phyloP scores from a whole-genome alignment of 2,797 vertebrate genomes.

The Cichlasoma orientale region DNA sequence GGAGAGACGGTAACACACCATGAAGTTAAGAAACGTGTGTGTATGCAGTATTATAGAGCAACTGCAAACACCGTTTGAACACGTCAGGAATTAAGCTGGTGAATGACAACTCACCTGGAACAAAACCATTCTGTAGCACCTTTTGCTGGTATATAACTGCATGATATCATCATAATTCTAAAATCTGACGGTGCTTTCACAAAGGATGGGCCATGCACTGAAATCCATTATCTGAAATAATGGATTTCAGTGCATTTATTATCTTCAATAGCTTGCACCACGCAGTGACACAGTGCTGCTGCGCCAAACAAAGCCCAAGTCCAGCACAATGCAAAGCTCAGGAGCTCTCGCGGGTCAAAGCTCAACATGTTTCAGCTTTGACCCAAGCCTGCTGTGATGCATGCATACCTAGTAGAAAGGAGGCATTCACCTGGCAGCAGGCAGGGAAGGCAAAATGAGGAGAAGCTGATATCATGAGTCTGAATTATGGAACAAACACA shows the following conservation, averaged over 20 bases:
- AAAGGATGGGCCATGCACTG: background rate
- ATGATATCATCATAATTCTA: background rate
- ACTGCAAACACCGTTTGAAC: background rate
- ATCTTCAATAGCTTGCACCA: background rate
- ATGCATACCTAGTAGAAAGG: background rate
- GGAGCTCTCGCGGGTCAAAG: background rate
- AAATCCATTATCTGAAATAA: conserved; percentile 3
- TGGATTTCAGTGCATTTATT: background rate
- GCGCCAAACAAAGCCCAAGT: background rate
- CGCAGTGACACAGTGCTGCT: background rate
- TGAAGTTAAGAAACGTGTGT: background rate
- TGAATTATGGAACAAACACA: background rate
- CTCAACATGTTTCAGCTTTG: background rate
- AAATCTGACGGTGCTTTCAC: conserved; percentile 4
- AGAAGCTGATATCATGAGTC: background rate
- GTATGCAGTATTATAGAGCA: background rate
- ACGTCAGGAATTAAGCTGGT: background rate
- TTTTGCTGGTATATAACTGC: background rate
- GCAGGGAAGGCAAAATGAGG: background rate
- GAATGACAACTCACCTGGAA: background rate
- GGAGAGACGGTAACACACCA: conserved; percentile 40
- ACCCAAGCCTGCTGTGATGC: background rate
- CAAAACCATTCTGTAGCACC: background rate
- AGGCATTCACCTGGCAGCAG: background rate
- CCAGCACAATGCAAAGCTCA: background rate